These are phyloP conservation scores for Hippolais icterina DNA, from an alignment of 2,113 vertebrate genomes.

Conservation along the genomic window DNA sequence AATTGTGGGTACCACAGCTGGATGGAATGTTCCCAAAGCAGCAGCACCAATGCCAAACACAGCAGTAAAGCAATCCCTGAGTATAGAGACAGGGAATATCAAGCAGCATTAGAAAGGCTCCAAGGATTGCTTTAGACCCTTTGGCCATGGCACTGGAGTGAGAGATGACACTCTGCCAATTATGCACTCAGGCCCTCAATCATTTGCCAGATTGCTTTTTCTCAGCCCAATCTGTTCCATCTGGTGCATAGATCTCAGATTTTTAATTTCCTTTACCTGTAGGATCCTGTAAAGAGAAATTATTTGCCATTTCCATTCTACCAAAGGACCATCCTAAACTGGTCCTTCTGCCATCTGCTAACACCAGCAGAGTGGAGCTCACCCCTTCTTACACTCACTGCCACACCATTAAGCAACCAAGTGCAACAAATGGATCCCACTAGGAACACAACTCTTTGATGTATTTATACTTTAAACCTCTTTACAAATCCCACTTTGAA, in stretches of 20 bases:
- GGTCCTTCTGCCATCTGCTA: background rate
- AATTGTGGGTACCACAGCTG: constrained; percentile 40
- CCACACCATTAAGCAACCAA: background rate
- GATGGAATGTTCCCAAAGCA: background rate
- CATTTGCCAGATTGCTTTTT: background rate
- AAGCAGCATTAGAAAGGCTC: background rate
- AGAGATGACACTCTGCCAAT: background rate
- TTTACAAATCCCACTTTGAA: background rate
- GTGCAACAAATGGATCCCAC: background rate
- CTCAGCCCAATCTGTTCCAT: background rate
- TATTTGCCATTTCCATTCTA: background rate
- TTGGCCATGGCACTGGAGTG: background rate
- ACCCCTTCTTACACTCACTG: background rate
- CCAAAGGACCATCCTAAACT: background rate
- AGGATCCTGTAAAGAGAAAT: background rate
- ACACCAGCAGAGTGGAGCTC: background rate
- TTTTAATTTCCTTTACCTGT: constrained; percentile 43
- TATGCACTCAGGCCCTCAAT: background rate
- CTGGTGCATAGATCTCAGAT: background rate
- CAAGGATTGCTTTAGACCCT: background rate
- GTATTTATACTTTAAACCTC: background rate
- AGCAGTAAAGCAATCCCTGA: constrained; percentile 30
- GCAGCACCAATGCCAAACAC: constrained; percentile 11
- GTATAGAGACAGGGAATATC: background rate
- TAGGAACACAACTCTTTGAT: background rate